Evolutionary conservation across 2,113 vertebrate genomes (phyloP), one percentile per base, ranked within the genome.

Genomic region (Naja naja): DNA sequence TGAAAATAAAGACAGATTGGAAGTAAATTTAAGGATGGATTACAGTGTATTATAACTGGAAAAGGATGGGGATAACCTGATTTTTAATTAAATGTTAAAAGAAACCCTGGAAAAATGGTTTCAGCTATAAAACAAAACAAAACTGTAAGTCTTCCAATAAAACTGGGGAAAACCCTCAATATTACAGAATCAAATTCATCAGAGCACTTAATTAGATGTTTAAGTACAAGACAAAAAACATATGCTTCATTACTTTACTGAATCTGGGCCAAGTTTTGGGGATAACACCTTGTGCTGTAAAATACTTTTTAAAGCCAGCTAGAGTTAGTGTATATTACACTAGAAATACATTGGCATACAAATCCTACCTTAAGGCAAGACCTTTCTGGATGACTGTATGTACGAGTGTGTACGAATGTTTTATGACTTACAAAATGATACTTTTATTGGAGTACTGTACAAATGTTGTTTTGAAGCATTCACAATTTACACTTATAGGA

Each of bases 161-260:
- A 58, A 85, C 43, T 89, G 55, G 56, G 47, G 47, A 49, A 89
- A 92, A 16, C 69, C 2, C 39, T 85, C 87, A 89, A 43, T 89
- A 49, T 85, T 92, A 85, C 88, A 92, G 27, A 54, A 92, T 85
- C 69, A 89, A 1, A 92, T 85, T 92, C 88, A 92, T 92, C 39
- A 89, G 92, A 85, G 53, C 8, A 89, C 69, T 92, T 89, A 92
- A 92, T 92, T 92, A 52, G 88, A 64, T 89, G 64, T 30, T 89
- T 85, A 93, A 93, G 52, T 55, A 85, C 85, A 91, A 81, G 55
- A 47, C 85, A 34, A 81, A 49, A 93, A 54, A 53, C 39, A 85
- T 45, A 85, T 89, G 90, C 90, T 91, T 88, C 90, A 91, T 81
- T 85, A 88, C 30, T 85, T 85, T 52, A 39, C 30, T 91, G 90